phyloP scores from a whole-genome alignment of 2,888 invertebrate species.

The Cistogaster globosa region DNA sequence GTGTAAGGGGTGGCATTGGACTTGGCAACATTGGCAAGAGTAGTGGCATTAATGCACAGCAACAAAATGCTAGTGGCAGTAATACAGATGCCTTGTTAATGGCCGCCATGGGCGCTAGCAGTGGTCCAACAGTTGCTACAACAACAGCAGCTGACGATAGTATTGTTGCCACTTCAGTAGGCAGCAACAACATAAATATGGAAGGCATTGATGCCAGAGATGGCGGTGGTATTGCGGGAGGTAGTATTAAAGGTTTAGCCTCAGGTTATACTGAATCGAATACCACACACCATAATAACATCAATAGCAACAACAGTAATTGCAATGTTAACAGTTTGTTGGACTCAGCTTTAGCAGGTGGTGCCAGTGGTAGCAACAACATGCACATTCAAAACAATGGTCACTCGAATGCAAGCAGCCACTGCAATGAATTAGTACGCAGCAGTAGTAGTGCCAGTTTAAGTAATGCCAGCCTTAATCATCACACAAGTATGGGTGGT shows the following conservation, averaged over 20 bases:
- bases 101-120: conserved; percentile 66
- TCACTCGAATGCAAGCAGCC: conserved; percentile 71
- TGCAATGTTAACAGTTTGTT: conserved; percentile 66
- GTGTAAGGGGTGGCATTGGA: conserved; percentile 63
- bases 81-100: conserved; percentile 70
- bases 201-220: conserved; percentile 52
- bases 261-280: conserved; percentile 64
- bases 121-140: conserved; percentile 37
- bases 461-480: conserved; percentile 75
- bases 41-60: conserved; percentile 38
- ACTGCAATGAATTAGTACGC: conserved; percentile 72
- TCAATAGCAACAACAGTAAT: conserved; percentile 53
- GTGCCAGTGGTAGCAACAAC: conserved; percentile 73
- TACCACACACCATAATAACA: conserved; percentile 57
- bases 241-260: conserved; percentile 47
- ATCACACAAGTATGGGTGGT: conserved; percentile 65
- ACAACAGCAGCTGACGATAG: conserved; percentile 50
- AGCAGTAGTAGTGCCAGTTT: conserved; percentile 75
- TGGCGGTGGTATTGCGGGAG: conserved; percentile 17
- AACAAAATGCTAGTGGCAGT: conserved; percentile 63
- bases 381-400: conserved; percentile 72
- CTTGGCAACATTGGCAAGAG: conserved; percentile 34
- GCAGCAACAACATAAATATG: conserved; percentile 55
- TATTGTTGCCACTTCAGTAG: conserved; percentile 45
- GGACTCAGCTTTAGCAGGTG: conserved; percentile 69